Evolutionary conservation across 2,113 vertebrate species (phyloP), one percentile per base, ranked within the genome.

Genomic region (Trematomus loennbergii): DNA sequence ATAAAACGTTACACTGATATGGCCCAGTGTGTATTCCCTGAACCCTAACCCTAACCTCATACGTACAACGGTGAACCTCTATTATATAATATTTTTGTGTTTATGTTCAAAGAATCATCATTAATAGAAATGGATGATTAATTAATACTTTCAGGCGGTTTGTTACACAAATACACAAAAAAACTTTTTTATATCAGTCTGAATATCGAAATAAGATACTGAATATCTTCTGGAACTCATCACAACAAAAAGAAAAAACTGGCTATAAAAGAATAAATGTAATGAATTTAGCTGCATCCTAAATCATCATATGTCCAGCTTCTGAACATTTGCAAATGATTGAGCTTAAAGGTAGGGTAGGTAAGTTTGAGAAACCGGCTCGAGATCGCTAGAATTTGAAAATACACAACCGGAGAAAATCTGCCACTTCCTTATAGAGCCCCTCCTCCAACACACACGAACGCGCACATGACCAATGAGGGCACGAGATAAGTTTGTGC

Each of bases 1-100:
- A 52, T 66, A 59, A 43, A 50, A 63, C 22, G 66, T 77, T 66
- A 60, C 18, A 57, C 33, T 9, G 7, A 61, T 78, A 57, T 17
- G 40, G 55, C 5, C 8, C 9, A 25, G 16, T 59, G 15, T 67
- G 46, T 12, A 49, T 65, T 67, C 12, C 55, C 18, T 64, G 16
- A 40, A 40, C 36, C 36, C 36, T 40, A 40, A 40, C 36, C 36
- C 36, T 48, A 53, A 73, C 17, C 12, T 12, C 18, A 52, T 33
- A 29, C 29, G 5, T 11, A 15, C 5, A 20, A 18, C 12, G 5
- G 17, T 57, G 13, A 67, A 60, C 17, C 33, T 57, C 48, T 8
- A 8, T 49, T 16, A 45, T 62, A 33, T 11, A 13, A 20, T 43
- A 50, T 13, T 10, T 18, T 43, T 16, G 48, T 33, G 55, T 17